These are phyloP conservation scores for Lucilia cuprina DNA, from an alignment of 1,140 invertebrate genomes.

Conservation along the genomic window DNA sequence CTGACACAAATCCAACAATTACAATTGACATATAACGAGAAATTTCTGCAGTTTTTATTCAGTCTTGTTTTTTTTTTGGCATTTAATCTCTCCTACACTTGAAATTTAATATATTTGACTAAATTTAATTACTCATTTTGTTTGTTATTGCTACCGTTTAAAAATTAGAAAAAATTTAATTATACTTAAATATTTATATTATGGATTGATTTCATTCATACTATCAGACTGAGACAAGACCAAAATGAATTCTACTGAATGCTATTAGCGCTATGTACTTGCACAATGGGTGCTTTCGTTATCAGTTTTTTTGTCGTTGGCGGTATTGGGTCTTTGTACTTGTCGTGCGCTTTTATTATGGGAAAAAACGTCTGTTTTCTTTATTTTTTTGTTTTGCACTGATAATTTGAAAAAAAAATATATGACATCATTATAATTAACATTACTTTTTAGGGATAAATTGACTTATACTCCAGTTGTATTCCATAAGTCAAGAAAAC, in stretches of 20 bases:
- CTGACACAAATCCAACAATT: no score
- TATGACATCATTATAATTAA: neutral
- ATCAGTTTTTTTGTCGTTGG: neutral
- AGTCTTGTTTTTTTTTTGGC: neutral
- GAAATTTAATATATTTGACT: neutral
- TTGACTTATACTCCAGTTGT: no score
- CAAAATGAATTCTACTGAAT: neutral
- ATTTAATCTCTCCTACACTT: neutral
- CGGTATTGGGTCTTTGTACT: neutral
- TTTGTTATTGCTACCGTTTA: no score
- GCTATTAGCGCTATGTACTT: neutral
- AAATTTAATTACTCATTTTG: neutral
- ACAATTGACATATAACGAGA: neutral
- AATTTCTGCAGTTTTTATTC: neutral
- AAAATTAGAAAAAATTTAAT: neutral
- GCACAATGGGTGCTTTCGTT: neutral
- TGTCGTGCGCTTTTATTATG: neutral
- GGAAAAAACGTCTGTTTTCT: neutral
- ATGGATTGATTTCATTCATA: neutral
- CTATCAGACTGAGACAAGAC: neutral
- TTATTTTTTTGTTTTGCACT: neutral
- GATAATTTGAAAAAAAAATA: neutral
- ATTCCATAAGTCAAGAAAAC: no score
- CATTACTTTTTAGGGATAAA: no score
- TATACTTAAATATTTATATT: neutral